phyloP scores from a whole-genome alignment of 2,888 invertebrate species.

The Drosophila demipolita region DNA sequence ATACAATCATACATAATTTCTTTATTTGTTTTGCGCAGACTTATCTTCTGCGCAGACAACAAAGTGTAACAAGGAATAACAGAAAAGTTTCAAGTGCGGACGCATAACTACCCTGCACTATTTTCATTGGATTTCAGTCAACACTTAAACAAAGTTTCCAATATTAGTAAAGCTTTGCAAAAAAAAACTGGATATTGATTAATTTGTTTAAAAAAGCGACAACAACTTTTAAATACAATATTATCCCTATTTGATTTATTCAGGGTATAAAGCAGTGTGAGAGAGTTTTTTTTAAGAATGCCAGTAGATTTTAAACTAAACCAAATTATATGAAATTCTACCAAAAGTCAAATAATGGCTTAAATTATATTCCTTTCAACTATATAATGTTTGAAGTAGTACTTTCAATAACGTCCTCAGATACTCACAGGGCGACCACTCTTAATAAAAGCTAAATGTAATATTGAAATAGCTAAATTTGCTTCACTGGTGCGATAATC shows the following conservation, averaged over 20 bases:
- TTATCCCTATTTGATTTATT: background rate
- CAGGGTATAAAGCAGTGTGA: background rate
- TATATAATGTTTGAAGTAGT: background rate
- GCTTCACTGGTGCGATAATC: conserved; percentile 1
- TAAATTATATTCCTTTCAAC: background rate
- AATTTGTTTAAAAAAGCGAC: background rate
- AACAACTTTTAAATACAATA: background rate
- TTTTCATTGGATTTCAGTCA: background rate
- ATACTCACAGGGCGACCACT: background rate
- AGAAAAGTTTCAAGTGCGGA: background rate
- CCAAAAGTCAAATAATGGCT: too few species aligned
- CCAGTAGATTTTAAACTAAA: background rate
- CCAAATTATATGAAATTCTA: background rate
- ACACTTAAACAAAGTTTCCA: background rate
- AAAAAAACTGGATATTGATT: too few species aligned
- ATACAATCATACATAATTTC: conserved; percentile 37
- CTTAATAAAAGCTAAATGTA: background rate
- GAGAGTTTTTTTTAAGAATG: background rate
- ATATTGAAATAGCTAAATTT: background rate
- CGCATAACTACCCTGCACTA: conserved; percentile 1
- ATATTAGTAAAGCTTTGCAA: background rate
- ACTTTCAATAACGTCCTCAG: background rate
- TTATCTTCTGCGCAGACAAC: conserved; percentile 48
- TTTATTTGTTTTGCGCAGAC: conserved; percentile 48
- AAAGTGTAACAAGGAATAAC: conserved; percentile 4